These are phyloP conservation scores for Pseudococcus viburni DNA, from an alignment of 2,888 invertebrate genomes.

Conservation along the genomic window DNA sequence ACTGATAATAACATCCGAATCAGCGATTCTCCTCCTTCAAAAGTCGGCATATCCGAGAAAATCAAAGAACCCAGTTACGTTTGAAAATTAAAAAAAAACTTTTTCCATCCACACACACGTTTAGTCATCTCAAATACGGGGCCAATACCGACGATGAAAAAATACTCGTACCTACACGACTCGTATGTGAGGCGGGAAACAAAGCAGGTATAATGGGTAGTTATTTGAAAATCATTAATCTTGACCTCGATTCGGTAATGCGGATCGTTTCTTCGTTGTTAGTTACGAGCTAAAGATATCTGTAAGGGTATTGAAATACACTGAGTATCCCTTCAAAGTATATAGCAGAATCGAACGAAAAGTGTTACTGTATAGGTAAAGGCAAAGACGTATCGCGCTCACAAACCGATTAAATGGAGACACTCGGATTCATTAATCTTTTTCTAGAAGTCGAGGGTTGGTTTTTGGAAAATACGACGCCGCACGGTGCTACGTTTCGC, in stretches of 20 bases:
- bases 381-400: conserved; percentile 64
- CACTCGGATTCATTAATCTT: conserved; percentile 64
- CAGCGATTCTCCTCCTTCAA: neutral
- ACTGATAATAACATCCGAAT: neutral
- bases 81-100: neutral
- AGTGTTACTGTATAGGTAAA: conserved; percentile 60
- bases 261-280: conserved; percentile 48
- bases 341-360: conserved; percentile 50
- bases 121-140: neutral
- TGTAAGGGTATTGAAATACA: conserved; percentile 60
- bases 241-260: conserved; percentile 60
- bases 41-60: neutral
- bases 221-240: conserved; percentile 65
- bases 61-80: neutral
- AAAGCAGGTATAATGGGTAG: conserved; percentile 64
- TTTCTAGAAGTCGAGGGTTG: conserved; percentile 57
- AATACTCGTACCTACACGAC: conserved; percentile 9
- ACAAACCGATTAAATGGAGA: conserved; percentile 64
- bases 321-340: conserved; percentile 61
- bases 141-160: conserved; percentile 1
- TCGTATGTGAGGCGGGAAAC: conserved; percentile 46
- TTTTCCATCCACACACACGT: neutral
- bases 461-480: conserved; percentile 38
- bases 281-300: conserved; percentile 55
- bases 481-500: neutral